Evolutionary conservation across 2,113 vertebrate genomes (phyloP).

Genomic region (Rallus limicola): DNA sequence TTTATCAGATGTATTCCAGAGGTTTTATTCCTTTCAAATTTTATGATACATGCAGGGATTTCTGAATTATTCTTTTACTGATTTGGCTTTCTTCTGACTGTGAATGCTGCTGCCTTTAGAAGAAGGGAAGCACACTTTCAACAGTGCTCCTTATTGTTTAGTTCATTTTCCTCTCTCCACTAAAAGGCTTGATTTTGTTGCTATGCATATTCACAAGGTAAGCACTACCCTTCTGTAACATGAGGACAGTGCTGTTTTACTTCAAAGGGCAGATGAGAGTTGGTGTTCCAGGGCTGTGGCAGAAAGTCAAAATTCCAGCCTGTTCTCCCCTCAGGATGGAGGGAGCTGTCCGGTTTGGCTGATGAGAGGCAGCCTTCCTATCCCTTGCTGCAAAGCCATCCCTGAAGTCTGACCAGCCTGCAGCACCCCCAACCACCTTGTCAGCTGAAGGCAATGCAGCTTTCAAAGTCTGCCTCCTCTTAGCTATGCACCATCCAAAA

Average conservation of each 20-base stretch:
- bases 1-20: background rate
- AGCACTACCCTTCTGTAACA: background rate
- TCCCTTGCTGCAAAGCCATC: background rate
- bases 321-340: too few species aligned
- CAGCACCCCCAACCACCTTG: background rate
- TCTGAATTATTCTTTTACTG: background rate
- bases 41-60: background rate
- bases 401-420: background rate
- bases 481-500: background rate
- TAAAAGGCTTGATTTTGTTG: background rate
- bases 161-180: background rate
- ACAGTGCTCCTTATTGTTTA: background rate
- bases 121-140: background rate
- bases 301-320: background rate
- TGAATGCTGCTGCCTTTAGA: background rate
- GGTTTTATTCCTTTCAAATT: background rate
- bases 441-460: background rate
- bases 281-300: background rate
- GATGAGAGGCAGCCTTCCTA: background rate
- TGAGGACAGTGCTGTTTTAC: background rate
- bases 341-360: background rate
- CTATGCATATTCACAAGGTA: background rate
- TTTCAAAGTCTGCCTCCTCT: background rate
- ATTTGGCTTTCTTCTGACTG: background rate
- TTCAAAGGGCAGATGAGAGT: background rate